These are phyloP conservation scores for Zaprionus vittiger DNA, from an alignment of 1,140 invertebrate genomes.

Conservation along the genomic window DNA sequence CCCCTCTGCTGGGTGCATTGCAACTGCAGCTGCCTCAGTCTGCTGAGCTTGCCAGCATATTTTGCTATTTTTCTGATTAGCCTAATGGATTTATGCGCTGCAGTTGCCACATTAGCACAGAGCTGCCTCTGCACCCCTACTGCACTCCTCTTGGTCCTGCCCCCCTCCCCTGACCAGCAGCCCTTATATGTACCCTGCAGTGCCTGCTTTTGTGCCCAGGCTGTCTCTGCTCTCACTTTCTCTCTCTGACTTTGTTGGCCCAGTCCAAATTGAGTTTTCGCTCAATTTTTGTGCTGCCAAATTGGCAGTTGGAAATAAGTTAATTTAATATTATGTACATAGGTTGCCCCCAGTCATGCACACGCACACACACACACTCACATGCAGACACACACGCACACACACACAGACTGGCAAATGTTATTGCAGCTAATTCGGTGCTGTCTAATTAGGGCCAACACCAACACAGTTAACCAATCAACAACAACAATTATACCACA, in stretches of 20 bases:
- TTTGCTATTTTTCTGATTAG: conserved; percentile 64
- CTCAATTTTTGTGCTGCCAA: conserved; percentile 51
- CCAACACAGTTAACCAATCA: conserved; percentile 39
- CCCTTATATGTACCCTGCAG: neutral
- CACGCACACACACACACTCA: neutral
- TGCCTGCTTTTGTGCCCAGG: neutral
- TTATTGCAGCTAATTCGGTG: conserved; percentile 30
- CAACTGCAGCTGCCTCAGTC: conserved; percentile 1
- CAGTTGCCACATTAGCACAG: conserved; percentile 54
- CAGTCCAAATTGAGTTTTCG: conserved; percentile 50
- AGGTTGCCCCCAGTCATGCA: neutral
- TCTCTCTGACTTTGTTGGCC: conserved; percentile 11
- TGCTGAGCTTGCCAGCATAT: conserved; percentile 50
- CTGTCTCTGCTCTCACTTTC: neutral
- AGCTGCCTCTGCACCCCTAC: neutral
- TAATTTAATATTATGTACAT: conserved; percentile 48
- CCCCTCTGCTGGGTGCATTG: neutral
- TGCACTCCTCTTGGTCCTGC: neutral
- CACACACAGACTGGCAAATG: conserved; percentile 4
- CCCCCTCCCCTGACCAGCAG: neutral
- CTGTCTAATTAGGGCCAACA: conserved; percentile 44
- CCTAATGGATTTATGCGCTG: conserved; percentile 64
- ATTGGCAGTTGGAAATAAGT: conserved; percentile 51
- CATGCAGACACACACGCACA: neutral
- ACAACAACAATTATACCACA: conserved; percentile 18